phyloP scores from a whole-genome alignment of 1,140 invertebrate genomes.

The Drosophila cardini region DNA sequence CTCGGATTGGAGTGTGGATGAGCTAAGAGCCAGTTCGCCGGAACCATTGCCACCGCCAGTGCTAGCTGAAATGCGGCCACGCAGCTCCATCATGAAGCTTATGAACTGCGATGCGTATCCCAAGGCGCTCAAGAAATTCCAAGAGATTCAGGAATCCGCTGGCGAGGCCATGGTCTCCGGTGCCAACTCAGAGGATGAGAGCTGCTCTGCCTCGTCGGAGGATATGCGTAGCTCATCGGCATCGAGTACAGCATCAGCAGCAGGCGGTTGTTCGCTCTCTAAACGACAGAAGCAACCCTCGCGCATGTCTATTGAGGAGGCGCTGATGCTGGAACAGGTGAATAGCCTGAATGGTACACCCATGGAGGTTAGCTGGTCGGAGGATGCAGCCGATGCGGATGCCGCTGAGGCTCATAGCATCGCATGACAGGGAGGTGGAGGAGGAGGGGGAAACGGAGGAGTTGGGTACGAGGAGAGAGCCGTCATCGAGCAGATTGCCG shows the following conservation, averaged over 20 bases:
- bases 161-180: constrained; percentile 88
- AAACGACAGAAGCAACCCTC: constrained; percentile 66
- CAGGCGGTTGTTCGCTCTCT: constrained; percentile 38
- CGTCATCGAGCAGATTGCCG: constrained; percentile 66
- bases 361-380: constrained; percentile 85
- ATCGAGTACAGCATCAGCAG: constrained; percentile 63
- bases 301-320: constrained; percentile 81
- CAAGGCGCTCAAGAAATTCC: constrained; percentile 81
- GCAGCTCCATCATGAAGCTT: constrained; percentile 72
- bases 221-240: constrained; percentile 73
- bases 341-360: constrained; percentile 81
- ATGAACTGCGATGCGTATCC: constrained; percentile 70
- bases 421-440: constrained; percentile 63
- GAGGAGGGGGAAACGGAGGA: constrained; percentile 27
- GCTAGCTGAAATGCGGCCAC: constrained; percentile 51
- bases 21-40: constrained; percentile 70
- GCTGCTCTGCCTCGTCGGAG: constrained; percentile 84
- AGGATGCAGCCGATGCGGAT: constrained; percentile 80
- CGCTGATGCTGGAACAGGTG: constrained; percentile 62
- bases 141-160: constrained; percentile 88
- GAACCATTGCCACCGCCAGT: constrained; percentile 11
- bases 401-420: constrained; percentile 36
- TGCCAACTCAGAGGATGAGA: constrained; percentile 86
- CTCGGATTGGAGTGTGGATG: constrained; percentile 51
- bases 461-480: constrained; percentile 61